Conservation (phyloP, 2,113 vertebrate species). For the Dipodomys spectabilis region DNA sequence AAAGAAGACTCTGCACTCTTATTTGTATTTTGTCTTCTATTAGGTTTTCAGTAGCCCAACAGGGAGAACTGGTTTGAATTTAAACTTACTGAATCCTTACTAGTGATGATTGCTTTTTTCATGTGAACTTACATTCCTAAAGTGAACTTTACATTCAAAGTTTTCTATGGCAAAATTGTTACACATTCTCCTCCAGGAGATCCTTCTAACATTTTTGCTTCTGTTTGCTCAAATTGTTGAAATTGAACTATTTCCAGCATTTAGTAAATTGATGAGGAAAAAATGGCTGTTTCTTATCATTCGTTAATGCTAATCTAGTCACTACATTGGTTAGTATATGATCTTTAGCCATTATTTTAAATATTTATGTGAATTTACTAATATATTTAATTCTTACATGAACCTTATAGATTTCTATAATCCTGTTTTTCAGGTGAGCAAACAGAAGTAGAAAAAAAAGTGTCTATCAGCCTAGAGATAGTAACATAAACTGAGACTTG, state of each 20-base stretch:
- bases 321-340: neutral
- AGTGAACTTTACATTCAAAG: constrained; percentile 28
- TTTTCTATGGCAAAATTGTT: constrained; percentile 8
- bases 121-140: neutral
- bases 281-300: neutral
- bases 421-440: neutral
- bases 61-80: constrained; percentile 17
- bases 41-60: neutral
- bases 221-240: neutral
- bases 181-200: neutral
- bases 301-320: neutral
- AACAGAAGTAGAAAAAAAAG: neutral
- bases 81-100: neutral
- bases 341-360: neutral
- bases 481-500: neutral
- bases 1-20: neutral
- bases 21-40: neutral
- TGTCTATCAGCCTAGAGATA: neutral
- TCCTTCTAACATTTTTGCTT: constrained; percentile 40
- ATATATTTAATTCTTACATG: neutral
- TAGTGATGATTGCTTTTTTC: neutral
- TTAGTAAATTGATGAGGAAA: constrained; percentile 44
- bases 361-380: neutral
- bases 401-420: neutral
- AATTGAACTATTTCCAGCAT: neutral